These are phyloP conservation scores for Picathartes gymnocephalus DNA, from an alignment of 2,113 vertebrate species.

Conservation along the genomic window DNA sequence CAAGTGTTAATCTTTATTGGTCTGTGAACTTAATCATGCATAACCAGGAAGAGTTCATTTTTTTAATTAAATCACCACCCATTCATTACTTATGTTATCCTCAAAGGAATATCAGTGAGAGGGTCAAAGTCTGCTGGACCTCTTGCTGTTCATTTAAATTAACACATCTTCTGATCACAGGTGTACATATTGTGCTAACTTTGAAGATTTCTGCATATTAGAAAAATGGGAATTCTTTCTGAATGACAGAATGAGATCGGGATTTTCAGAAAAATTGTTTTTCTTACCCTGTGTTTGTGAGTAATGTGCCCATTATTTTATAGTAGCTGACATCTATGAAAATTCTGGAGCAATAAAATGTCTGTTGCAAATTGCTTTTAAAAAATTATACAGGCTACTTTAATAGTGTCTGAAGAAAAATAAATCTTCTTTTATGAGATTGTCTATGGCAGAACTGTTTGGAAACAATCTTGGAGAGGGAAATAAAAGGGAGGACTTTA, in stretches of 20 bases:
- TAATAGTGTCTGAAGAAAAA: constrained; percentile 22
- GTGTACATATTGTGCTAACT: background rate
- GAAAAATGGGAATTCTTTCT: background rate
- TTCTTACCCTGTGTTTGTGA: background rate
- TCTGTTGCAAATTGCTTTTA: background rate
- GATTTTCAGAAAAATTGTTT: background rate
- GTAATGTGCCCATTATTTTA: background rate
- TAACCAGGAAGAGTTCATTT: constrained; percentile 62
- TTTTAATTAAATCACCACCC: constrained; percentile 65
- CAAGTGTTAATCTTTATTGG: constrained; percentile 68
- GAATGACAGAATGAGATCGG: background rate
- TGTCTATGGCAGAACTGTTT: background rate
- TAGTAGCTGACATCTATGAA: background rate
- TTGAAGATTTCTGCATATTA: background rate
- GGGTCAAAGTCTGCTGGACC: constrained; percentile 13
- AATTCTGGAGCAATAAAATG: constrained; percentile 9
- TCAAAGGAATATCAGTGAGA: constrained; percentile 49
- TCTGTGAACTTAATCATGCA: constrained; percentile 62
- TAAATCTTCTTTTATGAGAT: constrained; percentile 7
- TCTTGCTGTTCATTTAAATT: constrained; percentile 45
- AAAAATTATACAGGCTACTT: constrained; percentile 29
- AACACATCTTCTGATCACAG: background rate
- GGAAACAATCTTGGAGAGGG: background rate
- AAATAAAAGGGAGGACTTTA: background rate
- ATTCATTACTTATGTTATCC: constrained; percentile 63